Evolutionary conservation across 2,113 vertebrate species (phyloP).

Genomic region (Coryphaenoides rupestris): DNA sequence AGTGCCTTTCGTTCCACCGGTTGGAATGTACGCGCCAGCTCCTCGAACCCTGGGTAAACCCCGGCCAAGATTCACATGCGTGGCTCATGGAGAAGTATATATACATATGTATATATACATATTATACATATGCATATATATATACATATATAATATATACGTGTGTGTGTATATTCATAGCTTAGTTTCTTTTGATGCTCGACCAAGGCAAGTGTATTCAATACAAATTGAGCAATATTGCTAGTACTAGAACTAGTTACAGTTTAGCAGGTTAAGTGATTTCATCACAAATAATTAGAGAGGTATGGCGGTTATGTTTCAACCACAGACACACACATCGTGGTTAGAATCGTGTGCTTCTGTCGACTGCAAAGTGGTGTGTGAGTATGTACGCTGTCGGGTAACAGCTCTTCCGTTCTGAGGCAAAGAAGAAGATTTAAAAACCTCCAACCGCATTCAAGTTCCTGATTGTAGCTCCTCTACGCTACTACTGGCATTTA

Average conservation of each 20-base stretch:
- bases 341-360: not conserved
- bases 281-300: conserved; percentile 48
- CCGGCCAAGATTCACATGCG: not conserved
- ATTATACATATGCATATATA: not conserved
- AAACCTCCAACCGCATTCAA: conserved; percentile 8
- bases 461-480: conserved; percentile 5
- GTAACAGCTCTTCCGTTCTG: not conserved
- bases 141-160: not conserved
- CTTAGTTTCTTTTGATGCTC: not conserved
- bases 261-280: conserved; percentile 34
- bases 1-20: not conserved
- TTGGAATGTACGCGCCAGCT: conserved; percentile 33
- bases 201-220: not conserved
- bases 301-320: conserved; percentile 58
- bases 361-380: too few species aligned
- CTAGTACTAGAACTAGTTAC: conserved; percentile 1
- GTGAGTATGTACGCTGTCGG: not conserved
- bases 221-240: conserved; percentile 3
- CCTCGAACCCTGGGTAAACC: conserved; percentile 8
- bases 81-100: conserved; percentile 1
- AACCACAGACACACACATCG: conserved; percentile 49
- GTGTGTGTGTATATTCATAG: too few species aligned
- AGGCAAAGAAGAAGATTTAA: not conserved
- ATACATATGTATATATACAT: not conserved
- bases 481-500: conserved; percentile 5